Percentiles rank a stretch among this genome's conserved stretches.
Evolutionary conservation across 2,888 invertebrate species (phyloP).

Genomic region (Ctenicera cuprea): DNA sequence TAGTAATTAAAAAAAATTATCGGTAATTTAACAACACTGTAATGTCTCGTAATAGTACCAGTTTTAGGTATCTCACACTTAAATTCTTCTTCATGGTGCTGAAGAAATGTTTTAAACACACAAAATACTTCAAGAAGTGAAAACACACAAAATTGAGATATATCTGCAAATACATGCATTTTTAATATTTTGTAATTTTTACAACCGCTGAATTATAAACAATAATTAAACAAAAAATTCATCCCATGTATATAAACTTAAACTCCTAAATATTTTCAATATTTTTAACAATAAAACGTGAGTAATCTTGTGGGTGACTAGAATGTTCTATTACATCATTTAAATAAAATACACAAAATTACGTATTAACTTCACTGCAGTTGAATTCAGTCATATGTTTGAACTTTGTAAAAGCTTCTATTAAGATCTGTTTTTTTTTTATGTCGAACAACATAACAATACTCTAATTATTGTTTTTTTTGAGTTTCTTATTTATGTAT

Average conservation of each 20-base stretch:
- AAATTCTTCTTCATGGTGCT: too few species aligned
- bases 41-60: too few species aligned
- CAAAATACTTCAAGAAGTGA: too few species aligned
- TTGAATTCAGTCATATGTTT: background rate
- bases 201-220: background rate
- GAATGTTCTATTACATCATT: background rate
- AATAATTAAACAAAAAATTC: background rate
- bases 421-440: constrained; percentile 5
- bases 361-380: background rate
- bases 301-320: constrained; percentile 10
- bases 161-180: background rate
- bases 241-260: background rate
- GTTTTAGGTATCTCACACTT: too few species aligned
- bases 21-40: too few species aligned
- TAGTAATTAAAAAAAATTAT: too few species aligned
- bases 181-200: background rate
- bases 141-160: too few species aligned
- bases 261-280: constrained; percentile 1
- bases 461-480: constrained; percentile 21
- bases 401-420: background rate
- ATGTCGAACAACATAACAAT: background rate
- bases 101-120: too few species aligned
- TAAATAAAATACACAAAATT: constrained; percentile 9
- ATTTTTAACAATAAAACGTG: background rate
- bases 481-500: background rate